Conservation (phyloP, 2,797 vertebrate species). For the Hozukius guyotensis region DNA sequence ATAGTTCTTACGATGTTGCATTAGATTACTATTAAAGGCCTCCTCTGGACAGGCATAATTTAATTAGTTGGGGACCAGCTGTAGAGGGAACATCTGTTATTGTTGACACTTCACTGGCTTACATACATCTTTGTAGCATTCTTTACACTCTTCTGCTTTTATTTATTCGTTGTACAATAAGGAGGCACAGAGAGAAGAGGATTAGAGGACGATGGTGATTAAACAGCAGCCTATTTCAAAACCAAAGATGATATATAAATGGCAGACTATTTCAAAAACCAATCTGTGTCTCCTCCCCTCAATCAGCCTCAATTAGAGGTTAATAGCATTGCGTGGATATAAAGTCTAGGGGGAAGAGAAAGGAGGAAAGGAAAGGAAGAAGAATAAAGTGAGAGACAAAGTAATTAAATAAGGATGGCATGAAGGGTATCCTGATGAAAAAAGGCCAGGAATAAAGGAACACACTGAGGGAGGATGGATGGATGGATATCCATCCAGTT, state of each 20-base stretch:
- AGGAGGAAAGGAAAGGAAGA: neutral
- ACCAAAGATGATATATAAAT: conserved; percentile 16
- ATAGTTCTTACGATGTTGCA: neutral
- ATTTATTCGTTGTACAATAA: neutral
- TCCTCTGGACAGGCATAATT: neutral
- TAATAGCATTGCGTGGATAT: neutral
- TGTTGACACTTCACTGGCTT: neutral
- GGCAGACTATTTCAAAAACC: neutral
- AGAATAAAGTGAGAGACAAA: neutral
- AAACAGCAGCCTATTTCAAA: conserved; percentile 5
- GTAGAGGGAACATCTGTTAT: neutral
- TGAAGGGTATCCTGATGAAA: neutral
- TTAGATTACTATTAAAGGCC: neutral
- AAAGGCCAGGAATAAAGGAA: neutral
- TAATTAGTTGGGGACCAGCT: neutral
- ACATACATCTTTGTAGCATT: neutral
- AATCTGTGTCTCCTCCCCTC: conserved; percentile 22
- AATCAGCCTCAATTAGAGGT: conserved; percentile 33
- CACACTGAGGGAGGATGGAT: neutral
- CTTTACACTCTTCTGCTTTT: neutral
- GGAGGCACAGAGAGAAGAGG: neutral
- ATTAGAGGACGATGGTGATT: neutral
- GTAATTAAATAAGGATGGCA: conserved; percentile 13
- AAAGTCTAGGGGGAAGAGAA: conserved; percentile 1
- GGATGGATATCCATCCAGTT: neutral